These are phyloP conservation scores for Astreopora myriophthalma DNA, from an alignment of 64 coral and sea anemone genomes.

Conservation along the genomic window DNA sequence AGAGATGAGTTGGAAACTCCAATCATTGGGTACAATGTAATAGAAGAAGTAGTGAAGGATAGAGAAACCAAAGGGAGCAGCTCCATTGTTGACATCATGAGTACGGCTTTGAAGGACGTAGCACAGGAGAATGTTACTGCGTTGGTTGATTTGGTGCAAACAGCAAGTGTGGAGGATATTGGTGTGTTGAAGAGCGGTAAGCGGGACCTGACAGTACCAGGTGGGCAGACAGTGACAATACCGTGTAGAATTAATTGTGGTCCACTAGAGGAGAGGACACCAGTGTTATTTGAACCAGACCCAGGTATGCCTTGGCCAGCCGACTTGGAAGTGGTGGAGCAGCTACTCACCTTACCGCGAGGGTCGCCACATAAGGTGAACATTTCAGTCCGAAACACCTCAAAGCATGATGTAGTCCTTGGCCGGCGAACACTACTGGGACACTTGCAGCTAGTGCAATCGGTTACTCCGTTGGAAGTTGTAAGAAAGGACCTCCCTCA, in stretches of 20 bases:
- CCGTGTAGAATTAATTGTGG: background rate
- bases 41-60: constrained; percentile 7
- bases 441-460: background rate
- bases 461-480: background rate
- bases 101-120: background rate
- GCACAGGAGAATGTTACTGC: background rate
- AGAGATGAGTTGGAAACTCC: constrained; percentile 6
- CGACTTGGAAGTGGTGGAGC: background rate
- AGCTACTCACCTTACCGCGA: background rate
- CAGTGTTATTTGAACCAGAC: background rate
- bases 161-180: background rate
- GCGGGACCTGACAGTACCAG: background rate
- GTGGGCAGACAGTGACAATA: background rate
- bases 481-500: background rate
- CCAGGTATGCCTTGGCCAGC: background rate
- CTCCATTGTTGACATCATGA: background rate
- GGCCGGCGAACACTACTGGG: background rate
- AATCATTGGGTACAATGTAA: constrained; percentile 47
- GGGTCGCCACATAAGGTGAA: background rate
- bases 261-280: background rate
- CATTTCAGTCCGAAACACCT: background rate
- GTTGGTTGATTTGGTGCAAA: constrained; percentile 16
- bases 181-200: background rate
- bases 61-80: no score
- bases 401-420: constrained; percentile 26